Conservation (phyloP, 2,888 invertebrate genomes). For the Eucriotettix oculatus region DNA sequence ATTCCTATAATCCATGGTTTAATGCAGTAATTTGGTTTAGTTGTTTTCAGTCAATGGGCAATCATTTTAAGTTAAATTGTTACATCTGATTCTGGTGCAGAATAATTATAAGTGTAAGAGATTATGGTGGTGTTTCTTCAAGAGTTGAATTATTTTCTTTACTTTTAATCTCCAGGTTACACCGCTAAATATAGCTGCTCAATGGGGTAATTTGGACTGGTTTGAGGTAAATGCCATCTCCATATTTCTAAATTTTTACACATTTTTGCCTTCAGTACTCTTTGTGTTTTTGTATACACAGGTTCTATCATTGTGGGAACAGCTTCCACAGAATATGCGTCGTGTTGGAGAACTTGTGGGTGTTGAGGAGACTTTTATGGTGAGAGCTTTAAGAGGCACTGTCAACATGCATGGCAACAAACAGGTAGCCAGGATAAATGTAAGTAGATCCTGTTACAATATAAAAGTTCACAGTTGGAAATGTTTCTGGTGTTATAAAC, state of each 20-base stretch:
- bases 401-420: constrained; percentile 37
- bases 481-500: no score
- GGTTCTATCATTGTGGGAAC: constrained; percentile 66
- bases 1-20: no score
- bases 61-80: no score
- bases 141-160: no score
- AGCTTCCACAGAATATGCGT: constrained; percentile 58
- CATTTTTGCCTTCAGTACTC: background rate
- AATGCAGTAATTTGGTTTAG: no score
- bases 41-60: no score
- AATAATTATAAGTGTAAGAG: no score
- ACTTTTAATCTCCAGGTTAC: constrained; percentile 36
- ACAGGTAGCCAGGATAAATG: constrained; percentile 26
- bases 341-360: constrained; percentile 82
- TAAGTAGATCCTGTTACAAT: background rate
- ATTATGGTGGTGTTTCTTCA: no score
- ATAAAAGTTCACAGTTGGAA: no score
- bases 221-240: constrained; percentile 21
- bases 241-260: background rate
- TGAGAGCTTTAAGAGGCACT: constrained; percentile 54
- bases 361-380: constrained; percentile 69
- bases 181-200: constrained; percentile 73
- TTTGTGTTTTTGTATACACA: background rate
- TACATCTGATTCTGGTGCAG: no score
- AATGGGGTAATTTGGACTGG: constrained; percentile 69